Percentiles rank a stretch among this genome's conserved stretches.
Conservation (phyloP, 2,113 vertebrate species). For the Plecturocebus donacophilus region DNA sequence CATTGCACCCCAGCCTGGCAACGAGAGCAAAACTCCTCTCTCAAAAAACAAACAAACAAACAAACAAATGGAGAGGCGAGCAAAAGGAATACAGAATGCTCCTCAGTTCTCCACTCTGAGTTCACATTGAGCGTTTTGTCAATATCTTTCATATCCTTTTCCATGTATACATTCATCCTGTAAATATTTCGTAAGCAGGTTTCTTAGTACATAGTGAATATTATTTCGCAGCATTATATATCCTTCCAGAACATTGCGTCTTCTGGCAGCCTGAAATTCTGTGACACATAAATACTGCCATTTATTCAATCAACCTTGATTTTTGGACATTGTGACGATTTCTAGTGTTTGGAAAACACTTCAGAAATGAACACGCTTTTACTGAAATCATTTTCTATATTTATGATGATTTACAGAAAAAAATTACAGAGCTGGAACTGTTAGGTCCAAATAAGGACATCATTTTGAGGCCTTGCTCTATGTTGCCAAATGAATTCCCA, state of each 20-base stretch:
- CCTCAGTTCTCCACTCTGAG: background rate
- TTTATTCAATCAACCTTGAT: background rate
- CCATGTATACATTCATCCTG: fast-evolving
- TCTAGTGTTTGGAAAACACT: background rate
- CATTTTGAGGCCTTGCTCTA: fast-evolving
- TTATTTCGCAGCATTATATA: fast-evolving
- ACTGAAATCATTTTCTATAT: background rate
- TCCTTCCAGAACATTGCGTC: background rate
- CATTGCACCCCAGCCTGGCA: too few species aligned
- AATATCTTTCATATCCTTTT: fast-evolving
- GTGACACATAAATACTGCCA: fast-evolving
- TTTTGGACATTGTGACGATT: background rate
- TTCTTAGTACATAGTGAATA: fast-evolving
- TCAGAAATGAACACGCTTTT: fast-evolving
- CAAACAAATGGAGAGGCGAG: background rate
- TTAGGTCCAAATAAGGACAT: background rate
- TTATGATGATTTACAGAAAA: background rate
- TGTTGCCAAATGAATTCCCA: background rate
- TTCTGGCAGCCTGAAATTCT: background rate
- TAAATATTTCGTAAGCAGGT: fast-evolving
- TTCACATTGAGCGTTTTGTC: fast-evolving
- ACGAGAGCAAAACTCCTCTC: too few species aligned
- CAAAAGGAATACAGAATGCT: fast-evolving
- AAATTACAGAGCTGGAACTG: background rate
- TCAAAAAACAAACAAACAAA: too few species aligned